Percentiles rank a stretch among this genome's conserved stretches.
phyloP scores from a whole-genome alignment of 2,888 invertebrate genomes.

The Macrophya alboannulata region DNA sequence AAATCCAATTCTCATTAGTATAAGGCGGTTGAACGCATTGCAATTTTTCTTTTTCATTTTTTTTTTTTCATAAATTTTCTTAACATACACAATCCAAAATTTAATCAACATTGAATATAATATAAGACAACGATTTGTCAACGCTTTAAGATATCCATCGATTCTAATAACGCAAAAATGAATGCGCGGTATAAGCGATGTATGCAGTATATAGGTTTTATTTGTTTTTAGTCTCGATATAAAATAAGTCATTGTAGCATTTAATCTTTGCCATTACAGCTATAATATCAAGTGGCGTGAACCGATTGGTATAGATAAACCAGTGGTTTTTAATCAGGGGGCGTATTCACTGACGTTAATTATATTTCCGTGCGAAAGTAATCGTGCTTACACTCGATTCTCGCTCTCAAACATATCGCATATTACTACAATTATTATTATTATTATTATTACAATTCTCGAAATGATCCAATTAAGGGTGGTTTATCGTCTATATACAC shows the following conservation, averaged over 20 bases:
- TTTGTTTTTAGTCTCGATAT: conserved; percentile 1
- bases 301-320: not conserved
- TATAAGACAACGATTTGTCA: not conserved
- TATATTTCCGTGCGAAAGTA: not conserved
- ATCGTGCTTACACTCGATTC: not conserved
- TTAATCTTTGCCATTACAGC: not conserved
- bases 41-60: not conserved
- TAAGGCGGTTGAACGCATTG: too few species aligned
- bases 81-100: not conserved
- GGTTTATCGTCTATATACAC: too few species aligned
- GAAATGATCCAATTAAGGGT: too few species aligned
- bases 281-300: not conserved
- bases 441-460: too few species aligned
- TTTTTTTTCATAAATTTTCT: not conserved
- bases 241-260: not conserved
- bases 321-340: not conserved
- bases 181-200: too few species aligned
- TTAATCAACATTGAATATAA: not conserved
- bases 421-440: not conserved
- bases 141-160: not conserved
- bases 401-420: not conserved
- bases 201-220: not conserved
- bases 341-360: not conserved
- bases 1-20: not conserved
- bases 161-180: not conserved